Percentiles rank a stretch among this genome's conserved stretches.
Conservation (phyloP, 2,888 invertebrate species). For the Agriopis marginaria region DNA sequence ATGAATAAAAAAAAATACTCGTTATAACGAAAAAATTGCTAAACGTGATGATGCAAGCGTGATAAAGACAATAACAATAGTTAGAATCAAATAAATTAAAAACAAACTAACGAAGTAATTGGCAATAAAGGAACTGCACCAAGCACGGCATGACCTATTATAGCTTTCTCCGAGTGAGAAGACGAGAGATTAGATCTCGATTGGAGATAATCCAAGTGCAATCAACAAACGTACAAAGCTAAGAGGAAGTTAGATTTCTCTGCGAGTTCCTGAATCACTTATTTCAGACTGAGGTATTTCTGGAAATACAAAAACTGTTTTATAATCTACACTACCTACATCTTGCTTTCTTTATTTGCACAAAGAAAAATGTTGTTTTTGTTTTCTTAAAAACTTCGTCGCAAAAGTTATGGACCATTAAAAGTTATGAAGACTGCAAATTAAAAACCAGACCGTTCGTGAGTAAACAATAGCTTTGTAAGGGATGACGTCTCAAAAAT, state of each 20-base stretch:
- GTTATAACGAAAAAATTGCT: background rate
- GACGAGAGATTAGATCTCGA: constrained; percentile 72
- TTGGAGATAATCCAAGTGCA: constrained; percentile 66
- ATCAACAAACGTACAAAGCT: constrained; percentile 66
- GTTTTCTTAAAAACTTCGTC: constrained; percentile 43
- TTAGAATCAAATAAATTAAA: constrained; percentile 36
- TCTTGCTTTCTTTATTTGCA: background rate
- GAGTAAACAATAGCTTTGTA: constrained; percentile 35
- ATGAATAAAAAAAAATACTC: too few species aligned
- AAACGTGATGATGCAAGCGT: background rate
- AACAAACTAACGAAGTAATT: constrained; percentile 42
- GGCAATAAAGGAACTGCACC: constrained; percentile 42
- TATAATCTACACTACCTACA: background rate
- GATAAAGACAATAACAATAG: background rate
- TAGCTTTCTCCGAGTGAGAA: constrained; percentile 75
- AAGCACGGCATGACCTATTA: constrained; percentile 50
- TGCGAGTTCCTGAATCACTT: constrained; percentile 56
- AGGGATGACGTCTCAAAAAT: constrained; percentile 12
- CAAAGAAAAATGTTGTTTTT: constrained; percentile 14
- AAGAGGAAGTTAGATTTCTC: constrained; percentile 59
- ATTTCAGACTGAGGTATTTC: constrained; percentile 29
- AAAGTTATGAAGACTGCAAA: constrained; percentile 40
- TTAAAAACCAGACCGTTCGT: constrained; percentile 39
- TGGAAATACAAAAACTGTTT: background rate
- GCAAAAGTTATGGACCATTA: constrained; percentile 47